A percentile compares a stretch with the other conserved stretches of the same genome.
Evolutionary conservation across 2,888 invertebrate genomes (phyloP).

Genomic region (Cheilosia impressa): DNA sequence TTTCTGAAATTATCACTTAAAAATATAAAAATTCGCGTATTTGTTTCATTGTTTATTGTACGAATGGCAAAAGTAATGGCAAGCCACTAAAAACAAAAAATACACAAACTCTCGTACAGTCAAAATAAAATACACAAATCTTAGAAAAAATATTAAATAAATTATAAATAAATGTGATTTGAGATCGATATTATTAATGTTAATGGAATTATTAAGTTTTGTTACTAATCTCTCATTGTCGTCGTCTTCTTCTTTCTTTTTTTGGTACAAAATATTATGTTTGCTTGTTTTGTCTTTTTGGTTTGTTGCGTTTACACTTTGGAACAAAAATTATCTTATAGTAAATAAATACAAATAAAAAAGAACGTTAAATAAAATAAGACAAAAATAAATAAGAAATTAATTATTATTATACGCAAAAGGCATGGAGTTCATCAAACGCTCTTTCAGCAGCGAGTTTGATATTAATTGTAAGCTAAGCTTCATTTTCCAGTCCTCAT

Average conservation of each 20-base stretch:
- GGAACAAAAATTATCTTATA: conserved; percentile 8
- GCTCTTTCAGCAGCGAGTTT: conserved; percentile 83
- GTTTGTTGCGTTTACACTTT: conserved; percentile 18
- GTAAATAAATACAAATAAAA: conserved; percentile 40
- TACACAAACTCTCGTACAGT: conserved; percentile 1
- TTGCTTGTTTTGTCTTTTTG: conserved; percentile 4
- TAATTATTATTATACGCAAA: conserved; percentile 83
- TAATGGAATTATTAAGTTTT: conserved; percentile 65
- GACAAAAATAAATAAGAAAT: conserved; percentile 55
- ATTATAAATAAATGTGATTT: conserved; percentile 49
- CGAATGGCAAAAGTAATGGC: conserved; percentile 26
- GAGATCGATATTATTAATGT: conserved; percentile 64
- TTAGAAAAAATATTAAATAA: conserved; percentile 49
- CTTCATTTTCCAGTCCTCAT: conserved; percentile 84
- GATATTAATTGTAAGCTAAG: conserved; percentile 83
- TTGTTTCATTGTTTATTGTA: conserved; percentile 2
- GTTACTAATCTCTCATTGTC: conserved; percentile 15
- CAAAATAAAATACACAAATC: conserved; percentile 40
- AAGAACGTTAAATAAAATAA: conserved; percentile 16
- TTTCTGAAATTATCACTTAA: conserved; percentile 45
- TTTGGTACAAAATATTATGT: conserved; percentile 50
- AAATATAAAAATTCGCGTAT: conserved; percentile 16
- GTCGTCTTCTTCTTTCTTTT: conserved; percentile 19
- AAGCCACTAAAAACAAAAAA: conserved; percentile 54
- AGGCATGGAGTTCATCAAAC: conserved; percentile 83